Evolutionary conservation across 2,113 vertebrate species (phyloP), one percentile per base, ranked within the genome.

Genomic region (Neogobius melanostomus): DNA sequence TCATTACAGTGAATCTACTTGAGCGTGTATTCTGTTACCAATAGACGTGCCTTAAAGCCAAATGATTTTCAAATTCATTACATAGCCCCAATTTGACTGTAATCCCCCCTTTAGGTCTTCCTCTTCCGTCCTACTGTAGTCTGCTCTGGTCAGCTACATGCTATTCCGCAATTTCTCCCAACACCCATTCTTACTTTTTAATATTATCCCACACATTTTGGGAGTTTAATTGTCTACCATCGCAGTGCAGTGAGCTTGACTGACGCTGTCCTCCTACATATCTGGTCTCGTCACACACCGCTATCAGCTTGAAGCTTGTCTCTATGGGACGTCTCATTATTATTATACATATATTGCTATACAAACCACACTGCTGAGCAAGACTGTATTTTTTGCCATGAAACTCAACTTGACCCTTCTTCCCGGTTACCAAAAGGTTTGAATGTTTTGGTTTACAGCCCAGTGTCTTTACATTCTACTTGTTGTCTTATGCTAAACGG

Each of bases 51-150:
- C 87, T 74, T 6, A 11, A 69, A 83, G 86, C 75, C 63, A 82
- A 79, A 86, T 72, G 42, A 83, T 80, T 84, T 83, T 85, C 75
- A 74, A 76, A 85, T 85, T 83, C 81, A 84, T 85, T 79, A 84
- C 66, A 57, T 57, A n/a, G 7, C 17, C 56, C 64, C 59, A 56
- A 59, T 83, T 80, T 65, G 72, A 68, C 54, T 54, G 52, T 83
- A 79, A 75, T 60, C 60, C 47, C 74, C 56, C n/a, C 28, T 36
- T 60, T 44, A 11, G 75, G 67, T 82, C 61, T 57, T 28, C 15
- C 60, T 78, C 77, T 45, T n/a, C n/a, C n/a, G 12, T 66, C 51
- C 46, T 36, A 47, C 56, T 75, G 11, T 68, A 45, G 63, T 74
- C 51, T 60, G 12, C 71, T 74, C 11, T 44, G 45, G 65, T 68